A percentile compares a stretch with the other conserved stretches of the same genome.
These are phyloP conservation scores for Spondyliosoma cantharus DNA, from an alignment of 2,797 vertebrate genomes.

Conservation along the genomic window DNA sequence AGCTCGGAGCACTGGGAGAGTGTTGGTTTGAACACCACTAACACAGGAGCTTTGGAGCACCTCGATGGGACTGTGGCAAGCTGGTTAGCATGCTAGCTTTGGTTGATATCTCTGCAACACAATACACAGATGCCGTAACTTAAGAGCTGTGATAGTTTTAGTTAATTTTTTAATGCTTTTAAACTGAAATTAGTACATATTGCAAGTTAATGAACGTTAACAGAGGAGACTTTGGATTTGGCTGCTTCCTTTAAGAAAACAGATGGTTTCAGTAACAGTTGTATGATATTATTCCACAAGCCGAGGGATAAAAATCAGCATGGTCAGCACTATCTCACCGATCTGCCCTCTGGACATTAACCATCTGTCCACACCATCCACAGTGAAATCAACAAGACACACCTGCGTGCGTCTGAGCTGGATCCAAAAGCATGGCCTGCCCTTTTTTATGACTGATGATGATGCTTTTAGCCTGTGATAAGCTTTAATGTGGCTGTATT, in stretches of 20 bases:
- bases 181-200: too few relatives aligned
- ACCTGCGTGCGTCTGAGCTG: constrained; percentile 50
- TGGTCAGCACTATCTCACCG: constrained; percentile 35
- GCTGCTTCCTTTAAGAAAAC: neutral
- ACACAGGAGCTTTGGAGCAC: too few relatives aligned
- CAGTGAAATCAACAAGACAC: constrained; percentile 49
- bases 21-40: too few relatives aligned
- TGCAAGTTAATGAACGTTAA: too few relatives aligned
- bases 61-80: too few relatives aligned
- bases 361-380: constrained; percentile 53
- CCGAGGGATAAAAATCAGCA: constrained; percentile 47
- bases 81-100: too few relatives aligned
- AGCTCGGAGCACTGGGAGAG: too few relatives aligned
- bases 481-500: constrained; percentile 55
- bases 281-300: constrained; percentile 20
- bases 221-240: neutral
- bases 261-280: constrained; percentile 22
- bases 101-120: too few relatives aligned
- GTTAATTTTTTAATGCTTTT: too few relatives aligned
- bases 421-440: constrained; percentile 40
- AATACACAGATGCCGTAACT: too few relatives aligned
- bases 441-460: constrained; percentile 65
- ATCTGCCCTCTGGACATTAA: constrained; percentile 50
- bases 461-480: constrained; percentile 62
- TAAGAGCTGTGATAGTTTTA: too few relatives aligned